These are phyloP conservation scores for Xerus rutilus DNA, from an alignment of 2,797 vertebrate genomes.

Conservation along the genomic window DNA sequence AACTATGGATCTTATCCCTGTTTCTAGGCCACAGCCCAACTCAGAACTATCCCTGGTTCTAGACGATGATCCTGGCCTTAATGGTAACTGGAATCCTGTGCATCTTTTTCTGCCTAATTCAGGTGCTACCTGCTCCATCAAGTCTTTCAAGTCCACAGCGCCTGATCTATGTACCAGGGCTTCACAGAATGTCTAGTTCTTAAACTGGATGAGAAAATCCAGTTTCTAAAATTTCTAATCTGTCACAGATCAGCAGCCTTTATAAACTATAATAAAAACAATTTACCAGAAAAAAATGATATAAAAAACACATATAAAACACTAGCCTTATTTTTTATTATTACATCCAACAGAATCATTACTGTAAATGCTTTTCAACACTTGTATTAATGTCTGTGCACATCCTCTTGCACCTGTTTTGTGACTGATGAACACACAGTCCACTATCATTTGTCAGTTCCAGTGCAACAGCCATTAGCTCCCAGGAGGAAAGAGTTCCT, in stretches of 20 bases:
- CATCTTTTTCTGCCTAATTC: not conserved
- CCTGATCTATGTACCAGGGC: not conserved
- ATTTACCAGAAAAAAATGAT: not conserved
- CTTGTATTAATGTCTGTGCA: not conserved
- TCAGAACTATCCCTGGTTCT: constrained; percentile 47
- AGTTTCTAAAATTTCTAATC: not conserved
- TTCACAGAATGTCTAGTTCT: not conserved
- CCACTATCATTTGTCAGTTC: not conserved
- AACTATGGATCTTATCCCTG: not conserved
- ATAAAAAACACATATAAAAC: not conserved
- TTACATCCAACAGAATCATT: not conserved
- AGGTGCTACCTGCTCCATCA: not conserved
- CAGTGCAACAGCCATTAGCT: not conserved
- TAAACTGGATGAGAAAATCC: not conserved
- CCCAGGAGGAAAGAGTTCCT: not conserved
- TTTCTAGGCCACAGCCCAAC: not conserved
- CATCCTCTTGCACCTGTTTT: not conserved
- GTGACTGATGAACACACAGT: not conserved
- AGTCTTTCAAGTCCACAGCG: not conserved
- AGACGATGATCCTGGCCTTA: not conserved
- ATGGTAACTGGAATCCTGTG: not conserved
- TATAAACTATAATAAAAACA: constrained; percentile 7
- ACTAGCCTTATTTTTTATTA: not conserved
- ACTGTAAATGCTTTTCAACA: not conserved
- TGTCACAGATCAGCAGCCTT: not conserved